Evolutionary conservation across 2,888 invertebrate genomes (phyloP).

Genomic region (Rhamphomyia laevipes): DNA sequence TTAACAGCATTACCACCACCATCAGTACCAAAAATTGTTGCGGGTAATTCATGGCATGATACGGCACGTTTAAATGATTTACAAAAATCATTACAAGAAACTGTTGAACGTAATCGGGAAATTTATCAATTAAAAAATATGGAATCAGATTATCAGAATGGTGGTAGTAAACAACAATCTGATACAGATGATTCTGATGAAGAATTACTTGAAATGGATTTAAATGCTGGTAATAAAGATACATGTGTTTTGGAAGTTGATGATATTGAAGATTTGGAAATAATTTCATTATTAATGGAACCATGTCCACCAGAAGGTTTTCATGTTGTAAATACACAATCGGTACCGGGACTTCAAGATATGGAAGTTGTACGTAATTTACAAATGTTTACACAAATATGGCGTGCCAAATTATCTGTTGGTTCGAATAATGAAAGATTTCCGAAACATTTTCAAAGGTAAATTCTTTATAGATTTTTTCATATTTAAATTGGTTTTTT

Average conservation of each 20-base stretch:
- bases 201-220: constrained; percentile 52
- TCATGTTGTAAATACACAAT: constrained; percentile 67
- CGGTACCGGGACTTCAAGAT: constrained; percentile 57
- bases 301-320: constrained; percentile 63
- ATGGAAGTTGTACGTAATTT: constrained; percentile 55
- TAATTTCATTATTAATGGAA: constrained; percentile 61
- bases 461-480: constrained; percentile 1
- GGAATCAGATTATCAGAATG: constrained; percentile 26
- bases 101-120: constrained; percentile 59
- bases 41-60: constrained; percentile 52
- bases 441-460: constrained; percentile 43
- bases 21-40: constrained; percentile 56
- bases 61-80: constrained; percentile 52
- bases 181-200: constrained; percentile 59
- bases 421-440: constrained; percentile 40
- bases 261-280: constrained; percentile 70
- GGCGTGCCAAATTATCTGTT: constrained; percentile 50
- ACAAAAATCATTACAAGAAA: constrained; percentile 56
- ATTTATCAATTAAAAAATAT: constrained; percentile 50
- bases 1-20: constrained; percentile 68
- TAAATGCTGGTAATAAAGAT: constrained; percentile 63
- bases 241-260: constrained; percentile 74
- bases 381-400: constrained; percentile 79
- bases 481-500: neutral
- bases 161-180: constrained; percentile 23